A percentile compares a stretch with the other conserved stretches of the same genome.
Evolutionary conservation across 1,140 invertebrate genomes (phyloP).

Genomic region (Drosophila elegans): DNA sequence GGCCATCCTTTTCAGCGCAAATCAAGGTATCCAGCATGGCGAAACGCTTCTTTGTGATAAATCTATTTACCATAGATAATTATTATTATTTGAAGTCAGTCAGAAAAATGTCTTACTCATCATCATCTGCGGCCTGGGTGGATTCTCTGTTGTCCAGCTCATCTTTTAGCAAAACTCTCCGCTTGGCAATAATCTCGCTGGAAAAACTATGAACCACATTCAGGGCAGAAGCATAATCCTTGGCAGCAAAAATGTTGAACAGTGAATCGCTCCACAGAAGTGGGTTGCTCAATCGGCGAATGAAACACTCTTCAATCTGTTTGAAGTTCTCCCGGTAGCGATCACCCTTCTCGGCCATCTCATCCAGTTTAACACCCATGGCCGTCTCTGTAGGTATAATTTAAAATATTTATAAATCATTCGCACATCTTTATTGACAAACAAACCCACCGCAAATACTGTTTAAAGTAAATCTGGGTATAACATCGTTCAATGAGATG

Average conservation of each 20-base stretch:
- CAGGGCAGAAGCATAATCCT: slow-evolving; percentile 43
- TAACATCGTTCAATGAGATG: slow-evolving; percentile 62
- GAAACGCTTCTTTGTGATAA: slow-evolving; percentile 86
- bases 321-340: slow-evolving; percentile 68
- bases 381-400: slow-evolving; percentile 88
- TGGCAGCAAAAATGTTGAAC: slow-evolving; percentile 55
- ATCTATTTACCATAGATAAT: slow-evolving; percentile 11
- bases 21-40: slow-evolving; percentile 93
- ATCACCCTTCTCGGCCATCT: slow-evolving; percentile 70
- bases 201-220: slow-evolving; percentile 68
- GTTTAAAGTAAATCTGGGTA: slow-evolving; percentile 90
- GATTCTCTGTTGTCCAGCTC: slow-evolving; percentile 7
- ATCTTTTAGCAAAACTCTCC: slow-evolving; percentile 45
- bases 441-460: slow-evolving; percentile 88
- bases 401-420: too few relatives aligned
- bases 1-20: slow-evolving; percentile 85
- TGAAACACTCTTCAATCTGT: slow-evolving; percentile 65
- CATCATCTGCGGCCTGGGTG: slow-evolving; percentile 40
- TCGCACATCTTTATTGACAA: not conserved
- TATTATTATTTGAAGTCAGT: too few relatives aligned
- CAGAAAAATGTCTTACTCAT: slow-evolving; percentile 30
- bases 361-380: slow-evolving; percentile 88
- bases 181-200: slow-evolving; percentile 74
- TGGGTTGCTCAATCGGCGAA: slow-evolving; percentile 64
- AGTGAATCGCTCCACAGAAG: slow-evolving; percentile 53